Conservation (phyloP, 1,140 invertebrate species). For the Pseudobourletiella spinata region DNA sequence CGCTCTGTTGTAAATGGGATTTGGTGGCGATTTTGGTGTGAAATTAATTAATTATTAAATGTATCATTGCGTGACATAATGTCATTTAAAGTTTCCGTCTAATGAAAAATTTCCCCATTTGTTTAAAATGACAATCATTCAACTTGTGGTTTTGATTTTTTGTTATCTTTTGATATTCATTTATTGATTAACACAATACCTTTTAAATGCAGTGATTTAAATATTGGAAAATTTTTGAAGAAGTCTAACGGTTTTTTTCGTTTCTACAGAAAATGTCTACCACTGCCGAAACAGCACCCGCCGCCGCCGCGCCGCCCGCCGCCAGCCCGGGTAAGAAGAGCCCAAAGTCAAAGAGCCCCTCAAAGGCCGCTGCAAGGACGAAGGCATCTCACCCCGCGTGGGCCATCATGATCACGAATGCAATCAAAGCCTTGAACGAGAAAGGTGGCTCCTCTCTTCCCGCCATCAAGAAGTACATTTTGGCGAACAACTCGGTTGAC, state of each 20-base stretch:
- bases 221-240: background rate
- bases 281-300: background rate
- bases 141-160: too few relatives aligned
- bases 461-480: slow-evolving; percentile 56
- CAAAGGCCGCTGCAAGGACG: slow-evolving; percentile 11
- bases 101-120: background rate
- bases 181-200: too few relatives aligned
- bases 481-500: slow-evolving; percentile 48
- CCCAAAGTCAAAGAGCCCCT: slow-evolving; percentile 21
- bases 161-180: background rate
- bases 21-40: too few relatives aligned
- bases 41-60: background rate
- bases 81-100: too few relatives aligned
- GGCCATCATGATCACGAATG: slow-evolving; percentile 43
- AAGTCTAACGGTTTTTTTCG: background rate
- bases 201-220: too few relatives aligned
- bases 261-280: background rate
- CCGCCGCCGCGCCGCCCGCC: slow-evolving; percentile 3
- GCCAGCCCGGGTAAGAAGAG: slow-evolving; percentile 30
- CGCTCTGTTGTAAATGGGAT: too few relatives aligned
- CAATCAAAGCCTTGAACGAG: slow-evolving; percentile 53
- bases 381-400: slow-evolving; percentile 37
- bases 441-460: slow-evolving; percentile 51
- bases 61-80: slow-evolving; percentile 5
- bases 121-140: background rate